Base-by-base conservation (phyloP, 2,797 vertebrate genomes). In the Taenioides sp. region DNA sequence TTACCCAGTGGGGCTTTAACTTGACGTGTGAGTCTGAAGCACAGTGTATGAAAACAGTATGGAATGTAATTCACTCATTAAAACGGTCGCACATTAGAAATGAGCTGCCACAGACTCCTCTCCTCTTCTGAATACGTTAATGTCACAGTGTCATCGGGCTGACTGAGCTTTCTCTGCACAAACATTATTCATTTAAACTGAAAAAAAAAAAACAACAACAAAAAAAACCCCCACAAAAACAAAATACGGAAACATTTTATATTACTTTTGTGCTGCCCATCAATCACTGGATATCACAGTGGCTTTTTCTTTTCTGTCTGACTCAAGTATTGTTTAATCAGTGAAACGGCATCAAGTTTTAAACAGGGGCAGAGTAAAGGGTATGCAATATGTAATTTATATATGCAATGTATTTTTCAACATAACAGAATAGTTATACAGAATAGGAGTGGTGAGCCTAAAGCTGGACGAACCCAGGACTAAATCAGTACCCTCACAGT, bases 211-310 rank as follows among this genome's bases (percentile, higher is more conserved):
- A 2, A 20, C 71, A 76, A 73, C n/a, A n/a, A n/a, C n/a, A n/a
- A n/a, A n/a, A n/a, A n/a, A n/a, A n/a, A n/a, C n/a, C n/a, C n/a
- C n/a, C n/a, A n/a, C n/a, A n/a, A n/a, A 74, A 75, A 80, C 34
- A 37, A 34, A 28, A 34, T 11, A 3, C 14, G 17, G 71, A 76
- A 73, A 74, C 77, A 79, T 79, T 81, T 84, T 84, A 85, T 82
- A 86, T 82, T 87, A 72, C 72, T 76, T 87, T 77, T 65, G 69
- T 75, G 50, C 71, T 76, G 71, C 71, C 71, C 86, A 88, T 89
- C 84, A 82, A 86, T 89, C 81, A 88, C 17, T 17, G 59, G 69
- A 85, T 86, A 84, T 90, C 86, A 84, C 80, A 79, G 12, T 34
- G 65, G 59, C 16, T 0, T 74, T 80, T 81, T 59, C 70, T 63